Percentiles rank a stretch among this genome's conserved stretches.
Conservation (phyloP, 2,113 vertebrate genomes). For the Amphiprion percula region DNA sequence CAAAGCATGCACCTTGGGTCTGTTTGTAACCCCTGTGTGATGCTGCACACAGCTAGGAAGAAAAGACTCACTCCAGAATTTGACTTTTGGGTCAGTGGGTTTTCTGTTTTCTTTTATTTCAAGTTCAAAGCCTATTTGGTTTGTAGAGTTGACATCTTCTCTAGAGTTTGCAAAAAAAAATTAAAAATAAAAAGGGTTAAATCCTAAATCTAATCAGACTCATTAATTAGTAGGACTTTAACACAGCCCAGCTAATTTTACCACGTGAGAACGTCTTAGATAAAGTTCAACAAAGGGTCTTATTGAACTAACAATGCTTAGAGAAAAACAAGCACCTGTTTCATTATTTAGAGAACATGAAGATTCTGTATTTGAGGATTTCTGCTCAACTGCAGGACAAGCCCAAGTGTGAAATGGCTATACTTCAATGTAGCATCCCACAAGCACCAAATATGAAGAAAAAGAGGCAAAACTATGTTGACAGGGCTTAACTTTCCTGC, state of each 20-base stretch:
- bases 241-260: constrained; percentile 34
- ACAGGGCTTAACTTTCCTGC: too few species aligned
- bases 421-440: background rate
- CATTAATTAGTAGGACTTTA: constrained; percentile 59
- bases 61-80: background rate
- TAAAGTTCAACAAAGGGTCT: constrained; percentile 32
- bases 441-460: background rate
- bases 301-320: constrained; percentile 25
- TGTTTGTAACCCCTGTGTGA: constrained; percentile 3
- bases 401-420: background rate
- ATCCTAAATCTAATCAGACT: constrained; percentile 70
- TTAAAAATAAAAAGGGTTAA: constrained; percentile 34
- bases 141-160: constrained; percentile 3
- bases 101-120: constrained; percentile 14
- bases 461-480: background rate
- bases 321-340: constrained; percentile 18
- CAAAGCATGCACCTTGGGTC: constrained; percentile 60
- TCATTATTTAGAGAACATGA: constrained; percentile 20
- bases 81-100: background rate
- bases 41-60: constrained; percentile 2
- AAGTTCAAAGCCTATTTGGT: background rate
- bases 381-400: constrained; percentile 12
- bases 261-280: background rate
- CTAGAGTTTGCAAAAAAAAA: constrained; percentile 21
- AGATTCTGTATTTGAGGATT: constrained; percentile 9